Evolutionary conservation across 1,140 invertebrate genomes (phyloP).

Genomic region (Caenorhabditis inopinata): DNA sequence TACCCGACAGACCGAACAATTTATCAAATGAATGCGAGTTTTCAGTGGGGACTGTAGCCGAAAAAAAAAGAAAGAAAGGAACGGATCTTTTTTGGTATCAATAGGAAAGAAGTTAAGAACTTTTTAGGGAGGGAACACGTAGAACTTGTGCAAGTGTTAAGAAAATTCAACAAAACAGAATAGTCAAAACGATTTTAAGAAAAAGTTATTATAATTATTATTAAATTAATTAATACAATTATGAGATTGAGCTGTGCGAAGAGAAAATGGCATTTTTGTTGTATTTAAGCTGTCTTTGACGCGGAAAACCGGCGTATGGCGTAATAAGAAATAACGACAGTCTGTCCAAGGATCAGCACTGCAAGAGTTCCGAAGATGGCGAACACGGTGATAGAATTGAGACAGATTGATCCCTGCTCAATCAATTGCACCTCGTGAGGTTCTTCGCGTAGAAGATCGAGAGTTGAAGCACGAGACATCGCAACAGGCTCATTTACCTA

Average conservation of each 20-base stretch:
- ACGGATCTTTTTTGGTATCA: constrained; percentile 24
- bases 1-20: constrained; percentile 14
- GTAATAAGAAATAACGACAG: constrained; percentile 59
- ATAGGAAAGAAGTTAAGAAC: not conserved
- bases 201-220: not conserved
- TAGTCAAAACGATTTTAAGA: not conserved
- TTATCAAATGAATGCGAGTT: not conserved
- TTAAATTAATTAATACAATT: no score
- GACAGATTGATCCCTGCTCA: constrained; percentile 43
- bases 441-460: constrained; percentile 44
- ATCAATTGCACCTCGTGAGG: constrained; percentile 41
- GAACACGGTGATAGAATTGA: constrained; percentile 38
- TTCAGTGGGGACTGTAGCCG: constrained; percentile 23
- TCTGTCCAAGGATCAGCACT: constrained; percentile 57
- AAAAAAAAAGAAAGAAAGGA: not conserved
- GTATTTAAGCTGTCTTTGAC: constrained; percentile 4
- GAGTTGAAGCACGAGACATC: constrained; percentile 42
- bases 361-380: constrained; percentile 51
- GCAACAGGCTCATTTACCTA: constrained; percentile 41
- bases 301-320: constrained; percentile 37
- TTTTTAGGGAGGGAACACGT: not conserved
- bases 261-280: not conserved
- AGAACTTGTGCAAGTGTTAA: not conserved
- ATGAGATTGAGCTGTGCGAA: not conserved
- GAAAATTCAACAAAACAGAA: not conserved